Conservation (phyloP, 2,113 vertebrate species). For the Daboia siamensis region DNA sequence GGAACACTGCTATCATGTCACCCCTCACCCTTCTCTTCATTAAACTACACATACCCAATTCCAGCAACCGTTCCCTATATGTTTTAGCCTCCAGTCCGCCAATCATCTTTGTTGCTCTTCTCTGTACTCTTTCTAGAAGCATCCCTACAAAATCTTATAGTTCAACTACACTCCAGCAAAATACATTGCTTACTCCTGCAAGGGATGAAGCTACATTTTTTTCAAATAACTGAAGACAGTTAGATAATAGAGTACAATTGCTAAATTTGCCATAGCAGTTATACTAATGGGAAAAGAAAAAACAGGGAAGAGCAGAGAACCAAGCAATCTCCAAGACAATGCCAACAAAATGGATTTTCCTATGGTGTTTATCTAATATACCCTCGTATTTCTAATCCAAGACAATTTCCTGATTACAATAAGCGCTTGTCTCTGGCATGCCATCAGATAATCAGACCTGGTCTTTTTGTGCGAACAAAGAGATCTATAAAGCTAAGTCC, state of each 20-base stretch:
- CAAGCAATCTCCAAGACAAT: conserved; percentile 45
- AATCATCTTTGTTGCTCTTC: too few relatives aligned
- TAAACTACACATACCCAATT: too few relatives aligned
- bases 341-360: conserved; percentile 74
- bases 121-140: not conserved
- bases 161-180: not conserved
- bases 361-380: conserved; percentile 72
- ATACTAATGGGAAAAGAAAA: not conserved
- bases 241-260: not conserved
- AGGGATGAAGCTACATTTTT: not conserved
- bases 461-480: conserved; percentile 75
- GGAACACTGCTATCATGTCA: too few relatives aligned
- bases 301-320: conserved; percentile 33
- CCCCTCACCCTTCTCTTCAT: too few relatives aligned
- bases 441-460: conserved; percentile 75
- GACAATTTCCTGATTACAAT: conserved; percentile 75
- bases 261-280: not conserved
- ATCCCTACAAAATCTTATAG: not conserved
- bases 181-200: not conserved
- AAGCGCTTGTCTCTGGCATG: conserved; percentile 73
- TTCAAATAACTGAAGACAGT: not conserved
- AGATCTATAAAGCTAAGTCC: conserved; percentile 76
- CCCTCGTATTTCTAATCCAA: conserved; percentile 69
- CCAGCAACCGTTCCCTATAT: too few relatives aligned
- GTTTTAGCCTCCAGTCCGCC: too few relatives aligned